Conservation (phyloP, 2,888 invertebrate species). For the Endomychus coccineus region DNA sequence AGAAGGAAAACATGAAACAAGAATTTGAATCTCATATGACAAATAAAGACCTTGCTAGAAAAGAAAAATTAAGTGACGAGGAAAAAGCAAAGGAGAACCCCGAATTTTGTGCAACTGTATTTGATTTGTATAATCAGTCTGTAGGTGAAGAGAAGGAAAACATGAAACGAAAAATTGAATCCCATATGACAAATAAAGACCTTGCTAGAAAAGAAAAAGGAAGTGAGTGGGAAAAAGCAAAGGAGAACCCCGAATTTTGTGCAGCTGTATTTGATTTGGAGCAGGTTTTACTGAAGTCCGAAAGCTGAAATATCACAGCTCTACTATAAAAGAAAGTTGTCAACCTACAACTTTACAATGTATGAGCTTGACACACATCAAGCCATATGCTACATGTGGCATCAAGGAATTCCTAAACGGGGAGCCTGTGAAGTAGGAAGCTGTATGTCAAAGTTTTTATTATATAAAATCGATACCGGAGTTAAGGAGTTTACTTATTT, state of each 20-base stretch:
- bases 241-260: conserved; percentile 6
- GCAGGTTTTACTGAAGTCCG: background rate
- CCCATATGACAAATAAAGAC: conserved; percentile 6
- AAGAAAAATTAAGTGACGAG: conserved; percentile 4
- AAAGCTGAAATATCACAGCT: conserved; percentile 14
- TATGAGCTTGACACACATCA: conserved; percentile 12
- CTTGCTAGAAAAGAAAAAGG: conserved; percentile 3
- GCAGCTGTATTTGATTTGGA: conserved; percentile 18
- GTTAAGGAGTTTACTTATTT: too few species aligned
- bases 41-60: conserved; percentile 4
- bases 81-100: conserved; percentile 3
- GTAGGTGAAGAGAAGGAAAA: conserved; percentile 3
- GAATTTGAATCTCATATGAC: conserved; percentile 1
- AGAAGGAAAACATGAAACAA: conserved; percentile 5
- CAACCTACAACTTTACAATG: conserved; percentile 17
- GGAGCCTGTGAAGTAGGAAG: conserved; percentile 19
- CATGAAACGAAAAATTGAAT: conserved; percentile 1
- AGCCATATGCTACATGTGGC: conserved; percentile 18
- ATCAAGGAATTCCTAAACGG: conserved; percentile 16
- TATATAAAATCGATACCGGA: too few species aligned
- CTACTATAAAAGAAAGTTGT: too few species aligned
- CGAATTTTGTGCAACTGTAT: conserved; percentile 8
- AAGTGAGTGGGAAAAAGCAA: conserved; percentile 3
- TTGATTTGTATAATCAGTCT: too few species aligned
- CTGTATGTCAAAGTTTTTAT: too few species aligned